Evolutionary conservation across 2,113 vertebrate species (phyloP), one percentile per base, ranked within the genome.

Genomic region (Phasianus colchicus): DNA sequence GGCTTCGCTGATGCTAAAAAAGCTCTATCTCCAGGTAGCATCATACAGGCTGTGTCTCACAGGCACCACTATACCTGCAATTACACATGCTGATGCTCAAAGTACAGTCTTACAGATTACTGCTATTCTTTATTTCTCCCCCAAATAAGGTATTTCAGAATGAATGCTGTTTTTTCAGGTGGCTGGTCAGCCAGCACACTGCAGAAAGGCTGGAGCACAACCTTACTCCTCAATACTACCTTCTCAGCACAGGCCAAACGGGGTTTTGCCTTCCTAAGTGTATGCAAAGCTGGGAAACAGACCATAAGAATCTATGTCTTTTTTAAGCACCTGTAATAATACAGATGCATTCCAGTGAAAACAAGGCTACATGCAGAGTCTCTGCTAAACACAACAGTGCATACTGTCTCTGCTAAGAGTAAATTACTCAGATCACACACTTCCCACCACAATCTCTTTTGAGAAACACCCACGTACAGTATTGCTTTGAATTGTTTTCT

Each of bases 401-500:
- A 65, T 48, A 58, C 72, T 45, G 76, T 48, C 76, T 81, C 65
- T 57, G 47, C 65, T 67, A 42, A 90, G 83, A 95, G 86, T 61
- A 85, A 92, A 77, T 83, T 74, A 83, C 88, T 91, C 57, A 20
- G 93, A 95, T 92, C 88, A 72, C 86, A 86, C 83, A 25, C 91
- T 95, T 95, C 61, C 69, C 86, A 93, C 91, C 87, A 22, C 69
- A 61, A 57, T 63, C 11, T 54, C 91, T 65, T 78, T 57, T 71
- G 54, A 96, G 80, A 95, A 88, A 94, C 88, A 76, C 66, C 76
- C 93, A 84, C 7, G 1, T 81, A 90, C 85, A 88, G 91, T 88
- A 95, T 65, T 89, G 89, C 89, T 89, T 74, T 74, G 79, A 95
- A 88, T 93, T 91, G 83, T 92, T 94, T 83, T 58, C 86, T 92